Evolutionary conservation across 2,113 vertebrate genomes (phyloP), one percentile per base, ranked within the genome.

Genomic region (Ursus arctos): DNA sequence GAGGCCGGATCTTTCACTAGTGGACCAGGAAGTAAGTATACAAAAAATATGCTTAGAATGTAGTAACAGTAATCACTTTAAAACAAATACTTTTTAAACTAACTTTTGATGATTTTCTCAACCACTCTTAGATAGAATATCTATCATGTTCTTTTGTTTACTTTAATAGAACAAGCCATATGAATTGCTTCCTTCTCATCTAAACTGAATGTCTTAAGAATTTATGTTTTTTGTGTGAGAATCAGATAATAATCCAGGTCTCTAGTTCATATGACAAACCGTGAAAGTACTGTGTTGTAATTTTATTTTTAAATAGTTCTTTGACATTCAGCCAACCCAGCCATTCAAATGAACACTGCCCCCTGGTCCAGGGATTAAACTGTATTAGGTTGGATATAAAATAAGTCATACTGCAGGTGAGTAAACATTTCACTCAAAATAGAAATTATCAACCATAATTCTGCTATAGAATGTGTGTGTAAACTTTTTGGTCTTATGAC

Each of bases 21-120:
- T 99, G 76, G 99, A 99, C 98, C 99, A 99, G 98, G 99, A 99
- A 99, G 99, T 99, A 98, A 69, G 98, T 98, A 91, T 82, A 84
- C 77, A 85, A 89, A 53, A 81, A 91, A 31, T 72, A 26, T 22
- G 79, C 21, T 1, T 4, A 49, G 16, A 53, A 67, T 28, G 40
- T n/a, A 88, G 36, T 55, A 63, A 95, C 65, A 59, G 51, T 76
- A 76, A 31, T 76, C 2, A 81, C 85, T 97, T 13, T 0, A 13
- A 53, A 33, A 7, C 18, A 21, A 12, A 21, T 86, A 16, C 31
- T 22, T 93, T 97, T 91, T 88, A 72, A 65, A 69, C 14, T 57
- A 0, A 47, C n/a, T 76, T 96, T 92, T 82, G 81, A 85, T 11
- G 81, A 21, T 86, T 88, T 82, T 93, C 9, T 49, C 61, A 31